Evolutionary conservation across 1,140 invertebrate species (phyloP).

Genomic region (Tetramorium simillimum): DNA sequence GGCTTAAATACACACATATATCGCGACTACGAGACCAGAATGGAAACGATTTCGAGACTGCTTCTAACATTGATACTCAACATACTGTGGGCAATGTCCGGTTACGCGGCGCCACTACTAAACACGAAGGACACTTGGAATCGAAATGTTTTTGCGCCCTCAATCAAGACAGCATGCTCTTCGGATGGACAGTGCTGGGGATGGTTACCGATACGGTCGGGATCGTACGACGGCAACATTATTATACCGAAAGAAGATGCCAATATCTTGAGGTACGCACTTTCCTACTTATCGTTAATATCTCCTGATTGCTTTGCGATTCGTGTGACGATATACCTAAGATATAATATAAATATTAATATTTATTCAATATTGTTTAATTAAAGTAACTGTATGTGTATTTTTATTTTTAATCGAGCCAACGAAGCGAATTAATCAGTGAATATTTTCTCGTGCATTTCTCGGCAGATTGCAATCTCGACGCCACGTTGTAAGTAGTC

Average conservation of each 20-base stretch:
- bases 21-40: constrained; percentile 8
- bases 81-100: not conserved
- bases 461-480: constrained; percentile 56
- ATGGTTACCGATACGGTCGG: constrained; percentile 61
- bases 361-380: too few relatives aligned
- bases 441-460: not conserved
- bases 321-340: too few relatives aligned
- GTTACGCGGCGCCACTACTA: constrained; percentile 50
- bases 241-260: constrained; percentile 35
- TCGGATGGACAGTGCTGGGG: constrained; percentile 68
- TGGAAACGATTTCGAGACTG: constrained; percentile 6
- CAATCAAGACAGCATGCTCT: constrained; percentile 47
- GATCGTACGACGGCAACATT: not conserved
- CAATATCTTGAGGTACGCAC: constrained; percentile 41
- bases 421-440: not conserved
- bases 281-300: too few relatives aligned
- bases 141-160: constrained; percentile 30
- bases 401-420: not conserved
- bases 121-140: constrained; percentile 8
- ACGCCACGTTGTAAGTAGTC: constrained; percentile 20
- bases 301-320: too few relatives aligned
- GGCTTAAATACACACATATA: not conserved
- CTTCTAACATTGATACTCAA: constrained; percentile 19
- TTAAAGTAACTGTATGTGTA: not conserved
- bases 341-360: too few relatives aligned